Percentiles rank a stretch among this genome's conserved stretches.
Conservation (phyloP, 2,113 vertebrate species). For the Eulemur macaco region DNA sequence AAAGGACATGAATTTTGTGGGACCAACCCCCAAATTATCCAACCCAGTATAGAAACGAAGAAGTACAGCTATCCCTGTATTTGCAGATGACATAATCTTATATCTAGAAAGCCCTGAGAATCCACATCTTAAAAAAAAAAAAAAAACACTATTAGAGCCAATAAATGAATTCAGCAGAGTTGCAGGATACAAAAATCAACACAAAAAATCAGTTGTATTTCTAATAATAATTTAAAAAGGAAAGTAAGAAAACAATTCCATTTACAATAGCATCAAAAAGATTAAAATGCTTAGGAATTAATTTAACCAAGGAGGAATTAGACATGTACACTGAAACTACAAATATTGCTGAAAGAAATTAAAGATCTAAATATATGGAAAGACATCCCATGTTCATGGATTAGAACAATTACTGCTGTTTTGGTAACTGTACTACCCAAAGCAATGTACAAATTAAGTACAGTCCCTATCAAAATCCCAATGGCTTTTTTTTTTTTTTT, state of each 20-base stretch:
- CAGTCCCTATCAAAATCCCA: background rate
- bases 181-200: background rate
- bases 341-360: background rate
- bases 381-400: background rate
- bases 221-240: background rate
- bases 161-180: background rate
- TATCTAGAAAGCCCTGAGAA: background rate
- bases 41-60: background rate
- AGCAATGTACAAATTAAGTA: background rate
- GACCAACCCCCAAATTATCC: no score
- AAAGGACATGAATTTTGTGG: background rate
- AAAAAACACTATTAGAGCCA: background rate
- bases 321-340: background rate
- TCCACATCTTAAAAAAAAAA: background rate
- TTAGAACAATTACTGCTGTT: background rate
- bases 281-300: background rate
- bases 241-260: background rate
- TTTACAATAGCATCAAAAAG: background rate
- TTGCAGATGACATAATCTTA: background rate
- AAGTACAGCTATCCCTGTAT: background rate
- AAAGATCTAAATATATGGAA: background rate
- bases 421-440: background rate
- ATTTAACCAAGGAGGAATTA: background rate
- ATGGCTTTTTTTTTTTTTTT: background rate
- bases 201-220: background rate